Percentiles rank a stretch among this genome's conserved stretches.
Conservation (phyloP, 2,113 vertebrate genomes). For the Paedocypris sp. region DNA sequence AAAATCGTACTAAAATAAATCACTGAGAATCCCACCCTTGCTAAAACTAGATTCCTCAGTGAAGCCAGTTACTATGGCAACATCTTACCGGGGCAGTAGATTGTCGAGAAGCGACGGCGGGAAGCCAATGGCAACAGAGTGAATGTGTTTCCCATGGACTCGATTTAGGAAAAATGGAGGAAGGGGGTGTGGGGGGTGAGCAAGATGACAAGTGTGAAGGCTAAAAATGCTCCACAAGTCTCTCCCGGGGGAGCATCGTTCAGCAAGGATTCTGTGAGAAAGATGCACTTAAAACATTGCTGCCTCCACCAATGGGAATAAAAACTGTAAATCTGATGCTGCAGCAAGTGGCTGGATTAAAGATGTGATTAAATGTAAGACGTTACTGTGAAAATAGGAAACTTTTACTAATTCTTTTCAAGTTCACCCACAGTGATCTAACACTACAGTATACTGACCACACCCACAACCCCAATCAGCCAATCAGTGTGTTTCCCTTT, state of each 20-base stretch:
- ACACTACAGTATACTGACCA: no score
- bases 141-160: slow-evolving; percentile 58
- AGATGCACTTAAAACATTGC: slow-evolving; percentile 15
- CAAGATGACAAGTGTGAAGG: slow-evolving; percentile 47
- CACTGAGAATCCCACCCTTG: slow-evolving; percentile 32
- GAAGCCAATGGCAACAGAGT: slow-evolving; percentile 51
- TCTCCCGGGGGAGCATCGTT: slow-evolving; percentile 53
- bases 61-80: slow-evolving; percentile 63
- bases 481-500: no score
- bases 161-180: slow-evolving; percentile 46
- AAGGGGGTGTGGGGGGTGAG: slow-evolving; percentile 27
- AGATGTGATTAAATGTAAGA: background rate
- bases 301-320: slow-evolving; percentile 7
- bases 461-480: no score
- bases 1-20: no score
- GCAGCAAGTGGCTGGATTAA: background rate
- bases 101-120: slow-evolving; percentile 52
- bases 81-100: slow-evolving; percentile 51
- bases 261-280: slow-evolving; percentile 3
- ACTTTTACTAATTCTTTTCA: background rate
- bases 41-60: slow-evolving; percentile 52
- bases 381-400: background rate
- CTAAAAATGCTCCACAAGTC: slow-evolving; percentile 66
- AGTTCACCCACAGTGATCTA: background rate
- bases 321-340: background rate